Evolutionary conservation across 2,113 vertebrate genomes (phyloP), one percentile per base, ranked within the genome.

Genomic region (Narcine bancroftii): DNA sequence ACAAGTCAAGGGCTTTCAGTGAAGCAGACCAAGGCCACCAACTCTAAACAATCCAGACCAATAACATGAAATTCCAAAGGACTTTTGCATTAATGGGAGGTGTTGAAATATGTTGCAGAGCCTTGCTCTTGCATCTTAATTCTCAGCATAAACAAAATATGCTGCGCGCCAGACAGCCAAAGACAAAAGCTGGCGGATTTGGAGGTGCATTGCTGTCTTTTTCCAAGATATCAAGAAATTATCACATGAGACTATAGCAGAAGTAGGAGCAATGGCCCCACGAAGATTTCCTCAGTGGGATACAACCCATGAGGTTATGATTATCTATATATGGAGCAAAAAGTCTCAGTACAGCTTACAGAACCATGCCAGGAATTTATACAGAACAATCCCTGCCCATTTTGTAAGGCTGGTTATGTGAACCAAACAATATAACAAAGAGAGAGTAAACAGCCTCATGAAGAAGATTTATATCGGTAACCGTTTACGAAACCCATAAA

Each of bases 281-380:
- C 36, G 36, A 19, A 87, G 72, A 87, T 60, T 36, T 33, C 33
- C 53, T 60, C 17, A 87, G 13, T 87, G n/a, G 33, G 36, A 63
- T 63, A 60, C 17, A 87, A 60, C 81, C 50, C 56, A 36, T 56
- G 60, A 36, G 81, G 50, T 87, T 87, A 63, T 36, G n/a, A 87
- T 60, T 87, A 60, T 36, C 81, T 87, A 87, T 87, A 87, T 87
- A 87, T 60, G 81, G 81, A 87, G 81, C 6, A 39, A 87, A 60
- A 87, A 60, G 33, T 36, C 33, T 87, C n/a, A 33, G 53, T 36
- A 87, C 81, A 63, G 81, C 81, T 13, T 87, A 33, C 33, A 87
- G 81, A 36, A 87, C n/a, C 21, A 53, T 87, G 53, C 33, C 81
- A 87, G 53, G 79, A n/a, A 83, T 56, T 53, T 53, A 83, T 56